phyloP scores from a whole-genome alignment of 2,797 vertebrate species.

The Botia almorhae region DNA sequence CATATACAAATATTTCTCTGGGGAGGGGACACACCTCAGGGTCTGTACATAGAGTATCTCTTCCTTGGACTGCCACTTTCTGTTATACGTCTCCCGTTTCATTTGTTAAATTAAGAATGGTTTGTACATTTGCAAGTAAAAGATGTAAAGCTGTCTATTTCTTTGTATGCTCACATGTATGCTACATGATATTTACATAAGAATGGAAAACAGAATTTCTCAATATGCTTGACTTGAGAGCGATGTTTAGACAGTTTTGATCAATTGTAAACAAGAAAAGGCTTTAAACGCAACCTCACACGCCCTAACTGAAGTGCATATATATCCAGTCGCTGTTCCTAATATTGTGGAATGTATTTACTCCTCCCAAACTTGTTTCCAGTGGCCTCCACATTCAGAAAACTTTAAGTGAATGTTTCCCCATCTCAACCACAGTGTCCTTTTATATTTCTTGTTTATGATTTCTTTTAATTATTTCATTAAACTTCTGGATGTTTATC shows the following conservation, averaged over 20 bases:
- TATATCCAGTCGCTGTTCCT: slow-evolving; percentile 19
- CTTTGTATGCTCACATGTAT: slow-evolving; percentile 1
- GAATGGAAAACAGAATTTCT: slow-evolving; percentile 2
- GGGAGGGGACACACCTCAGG: slow-evolving; percentile 71
- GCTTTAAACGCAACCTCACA: slow-evolving; percentile 7
- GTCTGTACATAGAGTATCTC: slow-evolving; percentile 69
- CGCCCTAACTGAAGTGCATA: slow-evolving; percentile 5
- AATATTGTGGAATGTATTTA: slow-evolving; percentile 52
- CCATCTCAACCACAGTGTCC: slow-evolving; percentile 25
- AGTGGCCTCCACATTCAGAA: slow-evolving; percentile 31
- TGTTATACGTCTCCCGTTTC: slow-evolving; percentile 28
- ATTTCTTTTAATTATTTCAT: slow-evolving; percentile 30
- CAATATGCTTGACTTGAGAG: not conserved
- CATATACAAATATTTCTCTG: not conserved
- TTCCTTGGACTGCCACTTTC: slow-evolving; percentile 45
- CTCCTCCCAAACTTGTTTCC: slow-evolving; percentile 15
- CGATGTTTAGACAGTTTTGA: not conserved
- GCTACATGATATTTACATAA: slow-evolving; percentile 24
- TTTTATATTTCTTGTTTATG: slow-evolving; percentile 23
- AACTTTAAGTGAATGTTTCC: slow-evolving; percentile 25
- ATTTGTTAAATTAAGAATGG: slow-evolving; percentile 50
- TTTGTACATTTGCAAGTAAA: slow-evolving; percentile 30
- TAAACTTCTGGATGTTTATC: slow-evolving; percentile 47
- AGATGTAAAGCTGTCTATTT: slow-evolving; percentile 7
- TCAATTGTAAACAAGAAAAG: not conserved